Conservation (phyloP, 2,888 invertebrate genomes). For the Shargacucullia verbasci region DNA sequence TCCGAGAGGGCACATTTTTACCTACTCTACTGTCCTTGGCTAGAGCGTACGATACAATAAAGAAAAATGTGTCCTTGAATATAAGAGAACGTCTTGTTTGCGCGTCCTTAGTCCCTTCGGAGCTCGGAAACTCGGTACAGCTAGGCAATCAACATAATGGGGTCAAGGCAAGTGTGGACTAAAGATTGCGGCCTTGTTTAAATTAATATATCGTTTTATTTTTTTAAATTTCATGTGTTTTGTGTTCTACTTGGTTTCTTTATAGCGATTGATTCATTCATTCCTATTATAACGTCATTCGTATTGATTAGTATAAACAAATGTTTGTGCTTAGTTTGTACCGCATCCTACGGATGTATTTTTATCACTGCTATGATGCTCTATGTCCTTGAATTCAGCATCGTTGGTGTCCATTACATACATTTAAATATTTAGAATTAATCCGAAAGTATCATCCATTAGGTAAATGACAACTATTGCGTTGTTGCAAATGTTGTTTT, state of each 20-base stretch:
- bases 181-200: slow-evolving; percentile 5
- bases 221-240: background rate
- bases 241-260: background rate
- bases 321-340: slow-evolving; percentile 2
- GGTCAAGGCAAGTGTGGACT: slow-evolving; percentile 47
- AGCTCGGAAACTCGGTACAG: no score
- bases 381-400: slow-evolving; percentile 33
- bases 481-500: slow-evolving; percentile 27
- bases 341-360: slow-evolving; percentile 5
- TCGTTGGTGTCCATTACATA: slow-evolving; percentile 19
- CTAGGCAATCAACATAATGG: slow-evolving; percentile 54
- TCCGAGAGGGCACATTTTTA: slow-evolving; percentile 10
- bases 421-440: slow-evolving; percentile 5
- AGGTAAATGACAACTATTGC: slow-evolving; percentile 13
- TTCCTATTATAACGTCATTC: background rate
- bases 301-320: background rate
- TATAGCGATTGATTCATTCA: slow-evolving; percentile 1
- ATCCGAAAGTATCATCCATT: slow-evolving; percentile 15
- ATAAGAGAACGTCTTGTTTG: slow-evolving; percentile 57
- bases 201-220: background rate
- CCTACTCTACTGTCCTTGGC: slow-evolving; percentile 30
- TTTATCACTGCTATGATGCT: slow-evolving; percentile 12
- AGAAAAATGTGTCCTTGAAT: slow-evolving; percentile 57
- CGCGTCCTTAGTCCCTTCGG: slow-evolving; percentile 45
- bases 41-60: slow-evolving; percentile 35